A percentile compares a stretch with the other conserved stretches of the same genome.
Evolutionary conservation across 2,888 invertebrate genomes (phyloP).

Genomic region (Drosophila ochracea): DNA sequence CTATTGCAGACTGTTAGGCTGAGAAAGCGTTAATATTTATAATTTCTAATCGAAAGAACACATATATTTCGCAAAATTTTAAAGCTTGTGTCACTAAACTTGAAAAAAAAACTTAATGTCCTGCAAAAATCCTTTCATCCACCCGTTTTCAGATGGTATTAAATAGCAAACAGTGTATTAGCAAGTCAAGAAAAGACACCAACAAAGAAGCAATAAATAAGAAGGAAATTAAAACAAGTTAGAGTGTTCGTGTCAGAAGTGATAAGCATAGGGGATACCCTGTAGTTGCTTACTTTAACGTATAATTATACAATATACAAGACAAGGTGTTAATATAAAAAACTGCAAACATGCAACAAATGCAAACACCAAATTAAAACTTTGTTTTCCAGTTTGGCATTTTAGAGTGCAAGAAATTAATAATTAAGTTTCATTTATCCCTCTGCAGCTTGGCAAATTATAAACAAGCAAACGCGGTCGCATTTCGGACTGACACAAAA

Average conservation of each 20-base stretch:
- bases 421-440: constrained; percentile 28
- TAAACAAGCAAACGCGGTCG: constrained; percentile 47
- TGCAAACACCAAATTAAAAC: not conserved
- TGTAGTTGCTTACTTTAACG: too few relatives aligned
- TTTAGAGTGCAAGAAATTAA: constrained; percentile 24
- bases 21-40: not conserved
- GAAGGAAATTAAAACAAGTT: not conserved
- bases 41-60: not conserved
- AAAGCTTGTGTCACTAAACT: not conserved
- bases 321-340: not conserved
- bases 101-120: not conserved
- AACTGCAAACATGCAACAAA: not conserved
- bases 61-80: not conserved
- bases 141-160: not conserved
- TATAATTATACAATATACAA: not conserved
- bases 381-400: constrained; percentile 14
- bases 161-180: not conserved
- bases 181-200: too few relatives aligned
- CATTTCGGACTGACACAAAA: constrained; percentile 3
- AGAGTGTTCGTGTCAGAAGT: not conserved
- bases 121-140: not conserved
- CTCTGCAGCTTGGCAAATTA: constrained; percentile 34
- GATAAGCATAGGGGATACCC: not conserved
- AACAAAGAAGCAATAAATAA: not conserved
- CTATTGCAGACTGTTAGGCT: not conserved